Evolutionary conservation across 1,140 invertebrate genomes (phyloP), one percentile per base, ranked within the genome.

Genomic region (Condylostylus longicornis): DNA sequence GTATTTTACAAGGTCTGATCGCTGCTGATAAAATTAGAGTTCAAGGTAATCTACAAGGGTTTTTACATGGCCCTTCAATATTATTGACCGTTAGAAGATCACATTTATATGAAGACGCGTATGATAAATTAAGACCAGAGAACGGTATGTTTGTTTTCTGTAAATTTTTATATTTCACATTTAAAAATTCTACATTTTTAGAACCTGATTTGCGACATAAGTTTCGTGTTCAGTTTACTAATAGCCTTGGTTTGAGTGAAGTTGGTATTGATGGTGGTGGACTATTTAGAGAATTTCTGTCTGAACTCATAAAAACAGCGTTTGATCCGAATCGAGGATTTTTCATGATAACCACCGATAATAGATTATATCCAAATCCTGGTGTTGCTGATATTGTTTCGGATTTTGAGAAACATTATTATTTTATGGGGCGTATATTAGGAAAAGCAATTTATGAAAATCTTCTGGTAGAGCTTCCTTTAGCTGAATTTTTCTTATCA

Each of bases 361-460:
- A 93, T 52, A 77, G 87, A 59, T 58, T 98, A 8, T 98, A 97
- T 63, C 94, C 94, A 0, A 98, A 96, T 65, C 93, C 93, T 1
- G 80, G 82, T 27, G 87, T 90, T 8, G 71, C 80, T 41, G 60
- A 87, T 14, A 60, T 97, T 1, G 73, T 87, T 14, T 76, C 82
- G 5, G 79, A 95, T 53, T 94, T 78, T 57, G 71, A 74, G 1
- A 77, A 82, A 48, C 94, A 98, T 65, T 98, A 93, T 57, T 95
- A 78, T 59, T 96, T 98, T 54, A 83, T 98, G 40, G 94, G 93
- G 8, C 67, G 91, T 33, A 86, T 98, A 58, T 62, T 97, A 4
- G 94, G 93, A 27, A 97, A 97, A 77, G 89, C 89, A 1, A 65
- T 98, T 13, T 96, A 94, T 63, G 91, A 97, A 60, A 93, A 93